Conservation (phyloP, 1,140 invertebrate species). For the Heliothis subflexa region DNA sequence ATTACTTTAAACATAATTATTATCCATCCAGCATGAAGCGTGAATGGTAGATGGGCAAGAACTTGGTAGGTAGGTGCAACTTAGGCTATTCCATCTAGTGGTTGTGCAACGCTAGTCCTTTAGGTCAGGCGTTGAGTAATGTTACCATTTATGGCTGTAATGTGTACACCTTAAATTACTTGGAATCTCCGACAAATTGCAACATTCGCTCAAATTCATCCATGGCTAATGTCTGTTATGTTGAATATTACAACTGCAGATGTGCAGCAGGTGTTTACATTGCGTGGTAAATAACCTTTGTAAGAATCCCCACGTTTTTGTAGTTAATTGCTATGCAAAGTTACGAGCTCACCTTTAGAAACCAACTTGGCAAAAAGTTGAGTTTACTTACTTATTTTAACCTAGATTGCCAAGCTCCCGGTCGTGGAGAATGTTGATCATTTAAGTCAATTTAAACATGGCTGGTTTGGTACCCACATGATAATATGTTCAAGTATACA, state of each 20-base stretch:
- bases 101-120: constrained; percentile 43
- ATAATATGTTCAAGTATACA: too few relatives aligned
- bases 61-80: not conserved
- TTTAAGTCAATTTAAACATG: not conserved
- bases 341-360: not conserved
- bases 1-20: not conserved
- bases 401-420: constrained; percentile 6
- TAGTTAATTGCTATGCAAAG: constrained; percentile 20
- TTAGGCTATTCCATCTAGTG: constrained; percentile 21
- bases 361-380: constrained; percentile 28
- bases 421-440: constrained; percentile 1
- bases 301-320: constrained; percentile 17
- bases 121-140: constrained; percentile 47
- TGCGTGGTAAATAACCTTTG: not conserved
- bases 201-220: constrained; percentile 32
- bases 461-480: not conserved
- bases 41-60: not conserved
- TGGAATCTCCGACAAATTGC: constrained; percentile 35
- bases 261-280: constrained; percentile 21
- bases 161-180: constrained; percentile 41
- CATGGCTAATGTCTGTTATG: not conserved
- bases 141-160: constrained; percentile 40
- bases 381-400: not conserved
- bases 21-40: not conserved
- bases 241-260: not conserved